Percentiles rank a stretch among this genome's conserved stretches.
Evolutionary conservation across 2,888 invertebrate genomes (phyloP).

Genomic region (Xylocampa areola): DNA sequence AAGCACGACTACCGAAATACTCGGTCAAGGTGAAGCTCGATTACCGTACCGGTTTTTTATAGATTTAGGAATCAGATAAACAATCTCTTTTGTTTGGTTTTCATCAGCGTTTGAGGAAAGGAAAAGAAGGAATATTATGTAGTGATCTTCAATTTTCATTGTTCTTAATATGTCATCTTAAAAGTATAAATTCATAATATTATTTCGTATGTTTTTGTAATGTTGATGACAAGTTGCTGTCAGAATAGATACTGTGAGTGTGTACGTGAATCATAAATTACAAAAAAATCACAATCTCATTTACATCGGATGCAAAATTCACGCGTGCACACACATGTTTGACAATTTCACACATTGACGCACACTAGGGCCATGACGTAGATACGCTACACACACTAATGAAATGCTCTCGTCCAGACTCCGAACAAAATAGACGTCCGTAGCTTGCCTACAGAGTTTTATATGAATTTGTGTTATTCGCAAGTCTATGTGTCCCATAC

Average conservation of each 20-base stretch:
- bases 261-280: slow-evolving; percentile 20
- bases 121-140: neutral
- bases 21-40: slow-evolving; percentile 45
- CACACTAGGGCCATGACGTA: too few species aligned
- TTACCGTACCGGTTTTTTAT: slow-evolving; percentile 26
- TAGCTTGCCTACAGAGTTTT: too few species aligned
- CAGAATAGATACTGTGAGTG: slow-evolving; percentile 10
- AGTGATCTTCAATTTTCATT: neutral
- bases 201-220: neutral
- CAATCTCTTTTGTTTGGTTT: slow-evolving; percentile 13
- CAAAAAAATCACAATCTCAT: slow-evolving; percentile 2
- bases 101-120: neutral
- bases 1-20: slow-evolving; percentile 28
- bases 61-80: slow-evolving; percentile 16
- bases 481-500: too few species aligned
- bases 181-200: neutral
- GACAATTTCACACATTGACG: too few species aligned
- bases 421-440: too few species aligned
- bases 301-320: too few species aligned
- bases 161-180: neutral
- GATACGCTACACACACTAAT: too few species aligned
- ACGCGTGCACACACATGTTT: neutral
- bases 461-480: too few species aligned
- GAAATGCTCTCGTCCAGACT: too few species aligned
- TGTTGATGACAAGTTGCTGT: neutral